These are phyloP conservation scores for Drosophila punjabiensis DNA, from an alignment of 1,140 invertebrate genomes.

Conservation along the genomic window DNA sequence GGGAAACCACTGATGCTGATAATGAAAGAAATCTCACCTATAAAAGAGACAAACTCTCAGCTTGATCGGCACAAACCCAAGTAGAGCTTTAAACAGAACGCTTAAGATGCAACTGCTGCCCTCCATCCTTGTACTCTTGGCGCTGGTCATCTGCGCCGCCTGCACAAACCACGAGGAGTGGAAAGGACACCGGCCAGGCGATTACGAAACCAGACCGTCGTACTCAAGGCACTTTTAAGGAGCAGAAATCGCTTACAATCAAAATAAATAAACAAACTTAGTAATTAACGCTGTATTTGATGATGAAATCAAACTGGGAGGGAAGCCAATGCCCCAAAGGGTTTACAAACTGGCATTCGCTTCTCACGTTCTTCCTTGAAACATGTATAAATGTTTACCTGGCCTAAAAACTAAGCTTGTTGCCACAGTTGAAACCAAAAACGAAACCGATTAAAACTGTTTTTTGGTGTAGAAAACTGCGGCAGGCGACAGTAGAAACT, in stretches of 20 bases:
- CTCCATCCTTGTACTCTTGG: slow-evolving; percentile 26
- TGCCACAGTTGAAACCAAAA: slow-evolving; percentile 41
- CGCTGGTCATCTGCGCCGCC: slow-evolving; percentile 36
- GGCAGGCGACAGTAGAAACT: slow-evolving; percentile 62
- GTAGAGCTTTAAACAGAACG: not conserved
- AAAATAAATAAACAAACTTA: slow-evolving; percentile 1
- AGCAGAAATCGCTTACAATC: not conserved
- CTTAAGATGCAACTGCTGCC: slow-evolving; percentile 56
- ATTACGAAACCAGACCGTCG: slow-evolving; percentile 29
- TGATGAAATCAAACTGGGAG: slow-evolving; percentile 27
- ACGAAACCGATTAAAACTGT: slow-evolving; percentile 54
- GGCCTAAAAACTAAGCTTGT: slow-evolving; percentile 46
- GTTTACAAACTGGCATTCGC: slow-evolving; percentile 22
- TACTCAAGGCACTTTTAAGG: slow-evolving; percentile 16
- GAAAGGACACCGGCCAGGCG: slow-evolving; percentile 18
- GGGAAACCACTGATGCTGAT: slow-evolving; percentile 13
- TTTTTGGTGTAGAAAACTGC: slow-evolving; percentile 65
- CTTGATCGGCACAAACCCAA: not conserved
- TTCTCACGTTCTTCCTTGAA: slow-evolving; percentile 16
- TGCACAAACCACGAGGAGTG: slow-evolving; percentile 47
- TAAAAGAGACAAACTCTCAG: slow-evolving; percentile 20
- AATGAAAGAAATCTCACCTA: not conserved
- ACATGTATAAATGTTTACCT: slow-evolving; percentile 49
- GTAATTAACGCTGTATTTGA: slow-evolving; percentile 51
- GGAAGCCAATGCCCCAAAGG: slow-evolving; percentile 19